Percentiles rank a stretch among this genome's conserved stretches.
These are phyloP conservation scores for Salpingus planirostris DNA, from an alignment of 2,888 invertebrate species.

Conservation along the genomic window DNA sequence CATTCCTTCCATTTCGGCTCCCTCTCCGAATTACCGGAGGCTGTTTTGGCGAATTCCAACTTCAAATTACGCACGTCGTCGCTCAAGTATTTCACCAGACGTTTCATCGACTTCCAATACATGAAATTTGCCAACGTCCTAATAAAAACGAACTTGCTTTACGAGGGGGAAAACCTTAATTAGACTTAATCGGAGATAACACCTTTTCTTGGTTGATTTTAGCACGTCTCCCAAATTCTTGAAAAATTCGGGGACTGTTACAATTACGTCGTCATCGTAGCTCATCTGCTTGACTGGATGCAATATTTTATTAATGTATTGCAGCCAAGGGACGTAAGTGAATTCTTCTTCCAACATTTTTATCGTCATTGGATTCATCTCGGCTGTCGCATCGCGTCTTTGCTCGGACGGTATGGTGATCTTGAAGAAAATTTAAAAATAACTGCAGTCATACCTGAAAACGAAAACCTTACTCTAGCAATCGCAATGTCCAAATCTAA, in stretches of 20 bases:
- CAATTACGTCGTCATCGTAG: constrained; percentile 41
- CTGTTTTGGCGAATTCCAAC: constrained; percentile 61
- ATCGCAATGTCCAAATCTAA: constrained; percentile 20
- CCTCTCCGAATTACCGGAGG: constrained; percentile 68
- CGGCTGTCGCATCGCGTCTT: constrained; percentile 14
- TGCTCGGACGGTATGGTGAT: constrained; percentile 27
- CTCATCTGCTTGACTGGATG: constrained; percentile 23
- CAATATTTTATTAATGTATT: constrained; percentile 41
- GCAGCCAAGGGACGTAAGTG: constrained; percentile 16
- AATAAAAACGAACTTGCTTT: constrained; percentile 15
- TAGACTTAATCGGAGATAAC: neutral
- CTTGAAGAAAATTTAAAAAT: constrained; percentile 8
- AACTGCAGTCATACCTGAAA: too few species aligned
- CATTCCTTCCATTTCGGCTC: constrained; percentile 79
- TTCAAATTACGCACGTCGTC: constrained; percentile 64
- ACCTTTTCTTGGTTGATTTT: neutral
- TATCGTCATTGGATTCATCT: constrained; percentile 32
- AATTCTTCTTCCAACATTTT: constrained; percentile 38
- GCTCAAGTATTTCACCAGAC: constrained; percentile 64
- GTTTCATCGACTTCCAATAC: constrained; percentile 75
- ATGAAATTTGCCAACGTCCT: constrained; percentile 74
- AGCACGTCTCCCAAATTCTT: constrained; percentile 27
- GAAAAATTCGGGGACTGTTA: constrained; percentile 42
- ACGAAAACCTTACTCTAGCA: constrained; percentile 14
- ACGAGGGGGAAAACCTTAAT: too few species aligned